A percentile compares a stretch with the other conserved stretches of the same genome.
These are phyloP conservation scores for Tricholaema leucomelas DNA, from an alignment of 2,113 vertebrate species.

Conservation along the genomic window DNA sequence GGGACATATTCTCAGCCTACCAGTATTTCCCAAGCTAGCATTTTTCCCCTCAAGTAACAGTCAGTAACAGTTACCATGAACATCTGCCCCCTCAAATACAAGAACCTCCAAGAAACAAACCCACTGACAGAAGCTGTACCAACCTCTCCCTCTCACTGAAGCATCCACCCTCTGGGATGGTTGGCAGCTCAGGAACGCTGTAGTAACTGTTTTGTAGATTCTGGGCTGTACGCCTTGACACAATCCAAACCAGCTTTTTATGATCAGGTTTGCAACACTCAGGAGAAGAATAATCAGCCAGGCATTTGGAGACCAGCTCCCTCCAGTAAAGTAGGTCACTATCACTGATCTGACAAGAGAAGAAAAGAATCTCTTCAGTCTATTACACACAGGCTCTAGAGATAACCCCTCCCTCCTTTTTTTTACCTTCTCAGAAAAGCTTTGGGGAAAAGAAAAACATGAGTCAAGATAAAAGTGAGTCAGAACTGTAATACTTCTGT, in stretches of 20 bases:
- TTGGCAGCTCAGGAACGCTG: slow-evolving; percentile 90
- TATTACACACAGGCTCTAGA: neutral
- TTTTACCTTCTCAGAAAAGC: neutral
- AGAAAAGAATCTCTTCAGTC: neutral
- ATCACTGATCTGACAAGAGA: slow-evolving; percentile 83
- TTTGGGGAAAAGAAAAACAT: neutral
- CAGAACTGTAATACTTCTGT: neutral
- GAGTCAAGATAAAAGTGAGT: neutral
- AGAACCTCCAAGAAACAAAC: neutral
- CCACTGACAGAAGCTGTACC: neutral
- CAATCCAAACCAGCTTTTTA: slow-evolving; percentile 92
- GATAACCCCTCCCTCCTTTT: neutral
- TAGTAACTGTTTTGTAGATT: slow-evolving; percentile 91
- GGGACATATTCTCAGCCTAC: neutral
- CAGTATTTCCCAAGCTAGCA: neutral
- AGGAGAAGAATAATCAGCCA: slow-evolving; percentile 92
- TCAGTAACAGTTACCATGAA: neutral
- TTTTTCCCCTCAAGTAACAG: neutral
- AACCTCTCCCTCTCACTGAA: slow-evolving; percentile 90
- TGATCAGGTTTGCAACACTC: slow-evolving; percentile 95
- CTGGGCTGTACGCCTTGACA: slow-evolving; percentile 93
- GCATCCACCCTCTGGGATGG: slow-evolving; percentile 87
- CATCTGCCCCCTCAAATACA: neutral
- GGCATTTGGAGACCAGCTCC: slow-evolving; percentile 89
- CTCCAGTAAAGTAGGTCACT: slow-evolving; percentile 88